A percentile compares a stretch with the other conserved stretches of the same genome.
Evolutionary conservation across 2,888 invertebrate species (phyloP).

Genomic region (Monoplex corrugatus): DNA sequence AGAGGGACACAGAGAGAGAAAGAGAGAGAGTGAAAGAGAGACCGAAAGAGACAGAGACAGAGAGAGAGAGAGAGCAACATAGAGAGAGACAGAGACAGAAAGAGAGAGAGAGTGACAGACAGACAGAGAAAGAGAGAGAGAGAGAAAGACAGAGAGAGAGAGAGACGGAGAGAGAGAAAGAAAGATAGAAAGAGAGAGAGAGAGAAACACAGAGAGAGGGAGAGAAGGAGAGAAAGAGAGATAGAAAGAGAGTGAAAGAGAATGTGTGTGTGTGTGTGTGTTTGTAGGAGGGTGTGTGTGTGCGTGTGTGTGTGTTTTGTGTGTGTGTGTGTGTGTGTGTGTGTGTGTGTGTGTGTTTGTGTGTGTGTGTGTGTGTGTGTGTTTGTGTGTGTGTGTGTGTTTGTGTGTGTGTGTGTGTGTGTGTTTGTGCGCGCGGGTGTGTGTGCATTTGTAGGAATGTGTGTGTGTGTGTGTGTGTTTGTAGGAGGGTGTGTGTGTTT

Average conservation of each 20-base stretch:
- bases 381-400: conserved; percentile 31
- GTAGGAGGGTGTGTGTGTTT: not conserved
- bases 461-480: not conserved
- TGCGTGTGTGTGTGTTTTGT: conserved; percentile 2
- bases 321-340: not conserved
- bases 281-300: not conserved
- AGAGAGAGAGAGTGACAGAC: no score
- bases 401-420: not conserved
- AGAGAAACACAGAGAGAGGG: no score
- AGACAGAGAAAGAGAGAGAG: no score
- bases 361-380: conserved; percentile 37
- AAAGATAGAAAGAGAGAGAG: no score
- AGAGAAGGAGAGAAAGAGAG: no score
- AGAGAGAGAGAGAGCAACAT: no score
- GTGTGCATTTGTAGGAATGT: not conserved
- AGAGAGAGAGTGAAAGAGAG: no score
- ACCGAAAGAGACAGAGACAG: no score
- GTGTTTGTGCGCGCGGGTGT: not conserved
- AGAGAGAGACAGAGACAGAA: no score
- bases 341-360: not conserved
- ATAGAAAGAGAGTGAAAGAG: not conserved
- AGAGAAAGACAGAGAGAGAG: no score
- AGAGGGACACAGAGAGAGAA: no score
- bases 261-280: not conserved
- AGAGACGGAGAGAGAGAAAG: no score